These are phyloP conservation scores for Microplitis demolitor DNA, from an alignment of 1,140 invertebrate genomes.

Conservation along the genomic window DNA sequence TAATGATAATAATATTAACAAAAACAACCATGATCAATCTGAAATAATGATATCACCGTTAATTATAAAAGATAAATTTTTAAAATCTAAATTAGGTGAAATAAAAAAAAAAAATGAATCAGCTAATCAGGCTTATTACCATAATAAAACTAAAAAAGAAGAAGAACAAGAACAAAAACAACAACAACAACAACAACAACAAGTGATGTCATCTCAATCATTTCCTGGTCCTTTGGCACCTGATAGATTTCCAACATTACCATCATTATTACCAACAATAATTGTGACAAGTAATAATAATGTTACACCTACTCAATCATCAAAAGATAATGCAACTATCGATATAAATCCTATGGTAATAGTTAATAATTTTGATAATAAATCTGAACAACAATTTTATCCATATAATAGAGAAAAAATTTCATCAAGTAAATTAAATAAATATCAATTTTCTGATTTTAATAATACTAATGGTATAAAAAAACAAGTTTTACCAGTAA, in stretches of 20 bases:
- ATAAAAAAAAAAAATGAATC: slow-evolving; percentile 53
- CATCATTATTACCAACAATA: slow-evolving; percentile 6
- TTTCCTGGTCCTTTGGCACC: slow-evolving; percentile 52
- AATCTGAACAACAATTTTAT: slow-evolving; percentile 24
- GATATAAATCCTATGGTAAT: slow-evolving; percentile 51
- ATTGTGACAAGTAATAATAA: slow-evolving; percentile 35
- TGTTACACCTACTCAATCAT: not conserved
- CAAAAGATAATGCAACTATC: slow-evolving; percentile 21
- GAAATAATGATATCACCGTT: slow-evolving; percentile 39
- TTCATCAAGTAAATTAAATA: slow-evolving; percentile 35
- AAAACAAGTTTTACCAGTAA: too few relatives aligned
- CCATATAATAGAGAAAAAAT: slow-evolving; percentile 42
- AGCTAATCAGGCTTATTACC: slow-evolving; percentile 33
- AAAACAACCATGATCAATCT: not conserved
- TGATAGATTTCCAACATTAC: slow-evolving; percentile 38
- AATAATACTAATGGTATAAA: slow-evolving; percentile 35
- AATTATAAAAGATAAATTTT: slow-evolving; percentile 38
- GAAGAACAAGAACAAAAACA: slow-evolving; percentile 31
- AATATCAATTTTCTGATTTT: slow-evolving; percentile 19
- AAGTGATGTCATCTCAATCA: not conserved
- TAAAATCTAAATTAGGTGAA: slow-evolving; percentile 43
- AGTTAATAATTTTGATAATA: slow-evolving; percentile 34
- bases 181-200: not conserved
- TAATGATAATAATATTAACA: slow-evolving; percentile 12
- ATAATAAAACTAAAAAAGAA: slow-evolving; percentile 42